A percentile compares a stretch with the other conserved stretches of the same genome.
Conservation (phyloP, 2,797 vertebrate genomes). For the Rhynchotus rufescens region DNA sequence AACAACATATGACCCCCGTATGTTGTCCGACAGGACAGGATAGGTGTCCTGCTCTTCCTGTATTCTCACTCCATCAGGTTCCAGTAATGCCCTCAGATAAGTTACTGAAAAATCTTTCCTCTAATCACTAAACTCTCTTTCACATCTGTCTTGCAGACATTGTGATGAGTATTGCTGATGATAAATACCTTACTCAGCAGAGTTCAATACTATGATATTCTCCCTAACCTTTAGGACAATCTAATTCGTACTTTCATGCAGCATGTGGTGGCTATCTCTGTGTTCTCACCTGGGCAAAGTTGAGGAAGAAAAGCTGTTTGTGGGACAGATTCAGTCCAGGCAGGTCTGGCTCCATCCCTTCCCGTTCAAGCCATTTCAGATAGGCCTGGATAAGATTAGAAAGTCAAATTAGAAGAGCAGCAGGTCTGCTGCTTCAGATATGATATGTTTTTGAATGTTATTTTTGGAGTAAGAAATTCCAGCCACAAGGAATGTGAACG, state of each 20-base stretch:
- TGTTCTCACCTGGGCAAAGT: constrained; percentile 91
- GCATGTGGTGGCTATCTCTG: accelerated
- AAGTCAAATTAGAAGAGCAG: not conserved
- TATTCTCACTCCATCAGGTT: not conserved
- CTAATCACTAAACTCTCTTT: not conserved
- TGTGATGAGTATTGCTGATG: not conserved
- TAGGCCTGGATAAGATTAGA: constrained; percentile 85
- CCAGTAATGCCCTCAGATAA: not conserved
- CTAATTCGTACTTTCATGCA: not conserved
- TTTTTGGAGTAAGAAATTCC: not conserved
- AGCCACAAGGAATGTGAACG: not conserved
- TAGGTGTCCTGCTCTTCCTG: not conserved
- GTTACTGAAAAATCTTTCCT: not conserved
- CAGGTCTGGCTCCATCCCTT: constrained; percentile 88
- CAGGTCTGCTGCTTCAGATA: not conserved
- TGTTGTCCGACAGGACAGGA: too few relatives aligned
- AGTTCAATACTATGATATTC: not conserved
- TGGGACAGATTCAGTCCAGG: constrained; percentile 92
- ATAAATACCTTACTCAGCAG: not conserved
- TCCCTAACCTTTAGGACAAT: not conserved
- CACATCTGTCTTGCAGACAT: not conserved
- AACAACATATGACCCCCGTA: not conserved
- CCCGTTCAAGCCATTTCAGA: constrained; percentile 89
- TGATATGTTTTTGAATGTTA: not conserved
- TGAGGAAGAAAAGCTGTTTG: constrained; percentile 96